Evolutionary conservation across 2,797 vertebrate genomes (phyloP).

Genomic region (Chanos chanos): DNA sequence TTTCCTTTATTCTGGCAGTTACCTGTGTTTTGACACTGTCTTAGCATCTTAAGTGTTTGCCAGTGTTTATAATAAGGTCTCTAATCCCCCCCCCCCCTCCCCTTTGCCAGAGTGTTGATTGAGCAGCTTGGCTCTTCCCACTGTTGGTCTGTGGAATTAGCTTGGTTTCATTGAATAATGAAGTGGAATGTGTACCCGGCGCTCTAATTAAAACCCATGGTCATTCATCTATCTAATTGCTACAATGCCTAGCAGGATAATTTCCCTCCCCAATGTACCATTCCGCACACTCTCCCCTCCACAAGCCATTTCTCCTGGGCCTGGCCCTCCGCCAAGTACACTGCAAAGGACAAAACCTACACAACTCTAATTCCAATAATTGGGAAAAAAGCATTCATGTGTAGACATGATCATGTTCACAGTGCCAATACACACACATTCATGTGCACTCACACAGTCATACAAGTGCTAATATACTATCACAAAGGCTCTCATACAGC

Average conservation of each 20-base stretch:
- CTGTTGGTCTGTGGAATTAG: slow-evolving; percentile 65
- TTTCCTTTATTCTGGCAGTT: no score
- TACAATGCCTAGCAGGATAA: slow-evolving; percentile 84
- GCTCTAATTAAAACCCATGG: slow-evolving; percentile 89
- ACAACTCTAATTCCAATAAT: slow-evolving; percentile 32
- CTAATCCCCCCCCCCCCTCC: slow-evolving; percentile 26
- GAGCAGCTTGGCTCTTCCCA: slow-evolving; percentile 54
- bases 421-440: neutral
- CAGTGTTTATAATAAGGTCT: no score
- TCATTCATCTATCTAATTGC: slow-evolving; percentile 94
- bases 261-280: slow-evolving; percentile 78
- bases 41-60: no score
- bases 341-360: slow-evolving; percentile 62
- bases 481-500: neutral
- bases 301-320: slow-evolving; percentile 70
- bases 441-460: neutral
- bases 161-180: slow-evolving; percentile 77
- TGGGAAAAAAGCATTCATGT: slow-evolving; percentile 45
- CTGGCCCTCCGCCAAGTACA: slow-evolving; percentile 67
- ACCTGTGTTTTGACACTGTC: no score
- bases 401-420: neutral
- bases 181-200: slow-evolving; percentile 76
- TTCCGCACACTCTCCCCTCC: slow-evolving; percentile 60
- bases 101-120: slow-evolving; percentile 68
- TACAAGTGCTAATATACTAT: neutral